Conservation (phyloP, 2,888 invertebrate species). For the Creontiades dilutus region DNA sequence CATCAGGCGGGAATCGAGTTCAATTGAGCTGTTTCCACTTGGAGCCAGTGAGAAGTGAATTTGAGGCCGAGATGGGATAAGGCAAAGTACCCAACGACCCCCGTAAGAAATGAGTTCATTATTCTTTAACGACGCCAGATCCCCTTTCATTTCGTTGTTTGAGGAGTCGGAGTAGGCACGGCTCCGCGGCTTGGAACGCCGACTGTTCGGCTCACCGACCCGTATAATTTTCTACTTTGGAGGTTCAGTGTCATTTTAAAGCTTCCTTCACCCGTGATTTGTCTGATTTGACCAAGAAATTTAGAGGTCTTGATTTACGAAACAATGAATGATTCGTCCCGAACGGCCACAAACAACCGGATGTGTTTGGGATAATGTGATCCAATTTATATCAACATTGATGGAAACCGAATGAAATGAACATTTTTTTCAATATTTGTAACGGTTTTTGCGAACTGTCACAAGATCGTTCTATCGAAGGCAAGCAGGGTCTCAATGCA, state of each 20-base stretch:
- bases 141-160: conserved; percentile 23
- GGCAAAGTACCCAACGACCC: not conserved
- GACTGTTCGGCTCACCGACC: not conserved
- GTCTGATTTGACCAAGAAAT: not conserved
- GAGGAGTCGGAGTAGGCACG: not conserved
- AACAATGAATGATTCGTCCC: not conserved
- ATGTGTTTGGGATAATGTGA: no score
- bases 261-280: not conserved
- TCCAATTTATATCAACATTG: no score
- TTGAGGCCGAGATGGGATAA: not conserved
- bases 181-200: not conserved
- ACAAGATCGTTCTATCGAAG: no score
- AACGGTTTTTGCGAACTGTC: no score
- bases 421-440: no score
- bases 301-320: not conserved
- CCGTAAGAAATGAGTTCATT: not conserved
- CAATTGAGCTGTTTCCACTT: not conserved
- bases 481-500: no score
- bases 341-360: no score
- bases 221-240: conserved; percentile 19
- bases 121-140: conserved; percentile 7
- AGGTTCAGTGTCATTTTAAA: no score
- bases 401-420: no score
- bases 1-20: not conserved
- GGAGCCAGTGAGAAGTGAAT: not conserved